Percentiles rank a stretch among this genome's conserved stretches.
Conservation (phyloP, 1,140 invertebrate species). For the Harpegnathos saltator region DNA sequence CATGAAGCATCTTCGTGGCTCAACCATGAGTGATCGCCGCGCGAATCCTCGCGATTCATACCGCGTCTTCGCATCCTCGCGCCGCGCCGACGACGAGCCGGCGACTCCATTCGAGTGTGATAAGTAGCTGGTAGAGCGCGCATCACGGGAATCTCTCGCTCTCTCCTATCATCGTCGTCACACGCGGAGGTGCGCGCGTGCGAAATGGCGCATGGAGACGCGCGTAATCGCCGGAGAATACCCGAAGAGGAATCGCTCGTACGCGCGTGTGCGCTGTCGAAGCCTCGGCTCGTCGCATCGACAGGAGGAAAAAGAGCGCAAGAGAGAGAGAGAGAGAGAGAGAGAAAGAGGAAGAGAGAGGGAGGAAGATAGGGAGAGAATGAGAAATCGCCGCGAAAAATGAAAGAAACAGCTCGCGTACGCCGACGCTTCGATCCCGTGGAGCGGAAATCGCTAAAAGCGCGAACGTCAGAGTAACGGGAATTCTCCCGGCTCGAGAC, state of each 20-base stretch:
- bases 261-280: too few relatives aligned
- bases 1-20: slow-evolving; percentile 25
- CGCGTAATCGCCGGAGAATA: too few relatives aligned
- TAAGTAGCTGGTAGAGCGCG: slow-evolving; percentile 41
- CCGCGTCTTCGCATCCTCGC: slow-evolving; percentile 36
- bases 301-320: too few relatives aligned
- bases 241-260: too few relatives aligned
- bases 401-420: background rate
- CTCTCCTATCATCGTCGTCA: background rate
- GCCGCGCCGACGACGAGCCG: too few relatives aligned
- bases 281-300: too few relatives aligned
- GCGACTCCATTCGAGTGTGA: slow-evolving; percentile 52
- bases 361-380: too few relatives aligned
- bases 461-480: background rate
- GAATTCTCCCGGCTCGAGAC: background rate
- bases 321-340: too few relatives aligned
- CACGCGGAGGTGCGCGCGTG: background rate
- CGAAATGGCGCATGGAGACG: background rate
- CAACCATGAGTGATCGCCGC: slow-evolving; percentile 51
- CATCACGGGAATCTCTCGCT: slow-evolving; percentile 19
- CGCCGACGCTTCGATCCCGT: background rate
- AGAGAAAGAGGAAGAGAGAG: too few relatives aligned
- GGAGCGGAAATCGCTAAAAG: slow-evolving; percentile 1
- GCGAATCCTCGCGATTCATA: slow-evolving; percentile 54
- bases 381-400: background rate